These are phyloP conservation scores for Telmatherina bonti DNA, from an alignment of 2,797 vertebrate genomes.

Conservation along the genomic window DNA sequence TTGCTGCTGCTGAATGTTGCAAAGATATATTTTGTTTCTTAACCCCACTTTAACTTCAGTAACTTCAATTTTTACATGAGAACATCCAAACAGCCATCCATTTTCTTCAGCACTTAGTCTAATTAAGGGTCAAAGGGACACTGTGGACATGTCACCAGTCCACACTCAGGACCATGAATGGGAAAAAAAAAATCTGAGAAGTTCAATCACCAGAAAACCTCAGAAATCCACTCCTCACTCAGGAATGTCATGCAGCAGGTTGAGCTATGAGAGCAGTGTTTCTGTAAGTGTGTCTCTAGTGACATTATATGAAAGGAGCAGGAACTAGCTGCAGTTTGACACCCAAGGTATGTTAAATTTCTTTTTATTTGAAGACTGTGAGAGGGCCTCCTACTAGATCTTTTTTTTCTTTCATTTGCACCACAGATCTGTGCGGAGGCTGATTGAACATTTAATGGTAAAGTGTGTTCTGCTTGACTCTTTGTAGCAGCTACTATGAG, in stretches of 20 bases:
- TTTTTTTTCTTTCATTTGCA: background rate
- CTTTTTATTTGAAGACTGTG: background rate
- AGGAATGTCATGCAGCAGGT: constrained; percentile 73
- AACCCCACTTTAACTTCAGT: background rate
- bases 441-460: background rate
- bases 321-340: constrained; percentile 12
- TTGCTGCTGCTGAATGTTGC: too few relatives aligned
- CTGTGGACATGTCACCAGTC: too few relatives aligned
- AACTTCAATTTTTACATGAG: background rate
- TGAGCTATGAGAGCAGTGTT: constrained; percentile 8
- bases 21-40: too few relatives aligned
- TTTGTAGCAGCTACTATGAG: background rate
- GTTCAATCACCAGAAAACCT: background rate
- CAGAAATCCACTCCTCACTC: constrained; percentile 47
- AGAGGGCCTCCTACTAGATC: background rate
- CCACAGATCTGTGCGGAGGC: background rate
- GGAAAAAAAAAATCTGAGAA: too few relatives aligned
- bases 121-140: too few relatives aligned
- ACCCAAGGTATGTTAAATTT: constrained; percentile 35
- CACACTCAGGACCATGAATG: too few relatives aligned
- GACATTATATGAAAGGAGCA: constrained; percentile 21
- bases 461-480: constrained; percentile 2
- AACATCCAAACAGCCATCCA: too few relatives aligned
- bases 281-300: background rate
- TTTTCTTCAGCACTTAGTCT: too few relatives aligned